Evolutionary conservation across 2,797 vertebrate genomes (phyloP).

Genomic region (Syngnathus rostellatus): DNA sequence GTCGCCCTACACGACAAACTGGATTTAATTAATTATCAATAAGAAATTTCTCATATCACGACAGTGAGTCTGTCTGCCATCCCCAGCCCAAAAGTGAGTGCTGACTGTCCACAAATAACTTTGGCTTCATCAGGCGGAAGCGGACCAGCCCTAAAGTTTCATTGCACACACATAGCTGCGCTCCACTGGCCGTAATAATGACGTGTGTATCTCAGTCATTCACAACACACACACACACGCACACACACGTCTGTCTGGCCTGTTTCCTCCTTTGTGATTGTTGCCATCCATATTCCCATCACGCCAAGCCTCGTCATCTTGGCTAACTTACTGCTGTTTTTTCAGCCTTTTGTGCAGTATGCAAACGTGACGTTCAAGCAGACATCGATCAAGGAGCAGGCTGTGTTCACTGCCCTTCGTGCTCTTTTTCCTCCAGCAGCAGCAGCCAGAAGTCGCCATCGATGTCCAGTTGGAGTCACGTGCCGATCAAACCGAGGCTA

Average conservation of each 20-base stretch:
- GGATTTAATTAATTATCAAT: no score
- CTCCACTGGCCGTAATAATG: constrained; percentile 46
- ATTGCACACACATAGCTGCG: constrained; percentile 41
- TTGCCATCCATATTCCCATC: not conserved
- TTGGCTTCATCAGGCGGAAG: constrained; percentile 5
- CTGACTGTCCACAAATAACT: constrained; percentile 1
- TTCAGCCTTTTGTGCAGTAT: not conserved
- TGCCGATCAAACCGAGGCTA: constrained; percentile 17
- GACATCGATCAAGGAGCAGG: not conserved
- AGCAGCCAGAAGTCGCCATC: constrained; percentile 21
- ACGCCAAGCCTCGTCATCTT: not conserved
- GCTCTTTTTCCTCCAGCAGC: constrained; percentile 35
- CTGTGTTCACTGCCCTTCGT: constrained; percentile 15
- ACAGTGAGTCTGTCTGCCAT: not conserved
- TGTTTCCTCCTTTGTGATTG: not conserved
- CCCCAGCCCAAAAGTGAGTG: not conserved
- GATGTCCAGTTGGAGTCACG: constrained; percentile 15
- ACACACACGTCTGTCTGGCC: not conserved
- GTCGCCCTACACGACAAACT: no score
- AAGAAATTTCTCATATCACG: not conserved
- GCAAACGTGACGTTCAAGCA: not conserved
- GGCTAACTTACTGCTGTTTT: not conserved
- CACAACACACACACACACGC: not conserved
- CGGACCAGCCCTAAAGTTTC: not conserved
- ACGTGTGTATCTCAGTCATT: not conserved